Conservation (phyloP, 1,140 invertebrate species). For the Sarcophaga bullata region DNA sequence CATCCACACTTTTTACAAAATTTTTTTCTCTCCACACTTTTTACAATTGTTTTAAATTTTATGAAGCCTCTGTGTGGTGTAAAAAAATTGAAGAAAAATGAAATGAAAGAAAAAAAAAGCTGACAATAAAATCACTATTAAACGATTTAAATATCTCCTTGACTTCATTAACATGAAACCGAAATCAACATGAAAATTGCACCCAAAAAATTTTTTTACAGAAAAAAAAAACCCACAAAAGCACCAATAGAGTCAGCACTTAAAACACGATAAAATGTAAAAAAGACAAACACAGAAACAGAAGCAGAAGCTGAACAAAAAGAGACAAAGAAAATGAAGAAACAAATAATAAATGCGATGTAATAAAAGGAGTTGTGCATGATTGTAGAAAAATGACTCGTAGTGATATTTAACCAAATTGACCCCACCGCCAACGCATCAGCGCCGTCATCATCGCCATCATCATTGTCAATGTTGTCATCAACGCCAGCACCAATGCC, state of each 20-base stretch:
- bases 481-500: neutral
- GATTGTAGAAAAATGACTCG: slow-evolving; percentile 3
- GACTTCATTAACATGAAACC: slow-evolving; percentile 38
- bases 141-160: slow-evolving; percentile 28
- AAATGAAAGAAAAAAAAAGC: too few species aligned
- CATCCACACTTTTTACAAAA: too few species aligned
- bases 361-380: slow-evolving; percentile 39
- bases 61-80: neutral
- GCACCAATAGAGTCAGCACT: neutral
- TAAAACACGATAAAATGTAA: neutral
- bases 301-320: neutral
- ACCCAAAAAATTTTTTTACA: slow-evolving; percentile 18
- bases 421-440: slow-evolving; percentile 39
- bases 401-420: slow-evolving; percentile 34
- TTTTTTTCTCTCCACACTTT: too few species aligned
- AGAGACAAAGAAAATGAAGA: neutral
- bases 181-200: slow-evolving; percentile 28
- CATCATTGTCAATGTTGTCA: neutral
- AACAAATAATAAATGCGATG: neutral
- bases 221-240: slow-evolving; percentile 1
- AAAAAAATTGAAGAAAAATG: neutral
- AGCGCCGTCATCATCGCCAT: neutral
- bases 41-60: neutral
- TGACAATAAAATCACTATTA: neutral
- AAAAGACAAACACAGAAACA: neutral